A percentile compares a stretch with the other conserved stretches of the same genome.
Evolutionary conservation across 2,113 vertebrate species (phyloP).

Genomic region (Toxostoma redivivum): DNA sequence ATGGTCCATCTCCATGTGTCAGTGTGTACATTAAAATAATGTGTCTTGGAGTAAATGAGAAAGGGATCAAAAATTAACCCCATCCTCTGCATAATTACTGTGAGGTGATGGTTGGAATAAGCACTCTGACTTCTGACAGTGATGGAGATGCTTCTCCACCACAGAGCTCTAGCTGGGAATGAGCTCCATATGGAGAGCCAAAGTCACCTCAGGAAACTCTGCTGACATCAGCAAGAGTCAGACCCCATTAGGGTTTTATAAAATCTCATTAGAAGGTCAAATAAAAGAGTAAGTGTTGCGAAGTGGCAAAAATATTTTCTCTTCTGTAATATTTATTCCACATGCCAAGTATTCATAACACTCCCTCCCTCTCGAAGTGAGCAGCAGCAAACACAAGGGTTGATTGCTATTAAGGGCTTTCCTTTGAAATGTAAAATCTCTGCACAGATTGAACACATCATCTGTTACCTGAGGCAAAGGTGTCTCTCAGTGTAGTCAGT

Average conservation of each 20-base stretch:
- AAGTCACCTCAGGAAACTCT: neutral
- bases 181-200: neutral
- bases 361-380: neutral
- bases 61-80: slow-evolving; percentile 42
- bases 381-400: neutral
- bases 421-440: neutral
- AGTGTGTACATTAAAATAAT: slow-evolving; percentile 20
- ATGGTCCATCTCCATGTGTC: slow-evolving; percentile 23
- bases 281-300: neutral
- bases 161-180: neutral
- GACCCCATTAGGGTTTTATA: neutral
- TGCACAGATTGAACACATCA: neutral
- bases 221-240: neutral
- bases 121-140: neutral
- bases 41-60: slow-evolving; percentile 27
- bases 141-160: neutral
- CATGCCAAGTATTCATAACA: neutral
- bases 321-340: neutral
- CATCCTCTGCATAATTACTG: neutral
- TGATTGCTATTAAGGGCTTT: neutral
- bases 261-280: neutral
- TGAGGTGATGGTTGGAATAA: neutral
- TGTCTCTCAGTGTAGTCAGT: neutral
- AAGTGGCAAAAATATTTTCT: neutral
- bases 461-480: neutral